phyloP scores from a whole-genome alignment of 1,140 invertebrate species.

The Dendrolimus punctatus region DNA sequence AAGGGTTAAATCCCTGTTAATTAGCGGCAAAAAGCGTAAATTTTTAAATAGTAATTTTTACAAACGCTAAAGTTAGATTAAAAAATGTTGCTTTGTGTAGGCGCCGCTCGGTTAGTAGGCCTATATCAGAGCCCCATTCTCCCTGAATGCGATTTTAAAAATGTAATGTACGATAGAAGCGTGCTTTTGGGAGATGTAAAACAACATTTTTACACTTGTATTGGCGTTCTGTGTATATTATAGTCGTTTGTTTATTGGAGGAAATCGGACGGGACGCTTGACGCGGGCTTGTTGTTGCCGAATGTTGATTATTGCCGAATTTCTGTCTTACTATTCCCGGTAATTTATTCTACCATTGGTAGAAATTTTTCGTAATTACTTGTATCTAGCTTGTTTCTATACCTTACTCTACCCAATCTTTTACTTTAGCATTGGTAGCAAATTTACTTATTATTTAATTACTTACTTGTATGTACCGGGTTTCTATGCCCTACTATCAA shows the following conservation, averaged over 20 bases:
- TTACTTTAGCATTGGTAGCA: too few relatives aligned
- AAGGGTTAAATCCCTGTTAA: conserved; percentile 71
- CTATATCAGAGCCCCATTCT: conserved; percentile 38
- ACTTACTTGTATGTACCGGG: too few relatives aligned
- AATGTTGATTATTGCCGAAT: conserved; percentile 24
- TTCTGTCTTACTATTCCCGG: too few relatives aligned
- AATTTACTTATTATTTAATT: too few relatives aligned
- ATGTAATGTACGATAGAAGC: conserved; percentile 54
- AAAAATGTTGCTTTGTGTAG: conserved; percentile 58
- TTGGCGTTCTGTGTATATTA: conserved; percentile 53
- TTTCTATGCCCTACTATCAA: too few relatives aligned
- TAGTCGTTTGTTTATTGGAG: conserved; percentile 50
- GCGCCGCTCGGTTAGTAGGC: conserved; percentile 49
- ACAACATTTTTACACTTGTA: conserved; percentile 56
- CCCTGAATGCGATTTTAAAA: conserved; percentile 64
- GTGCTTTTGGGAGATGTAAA: conserved; percentile 52
- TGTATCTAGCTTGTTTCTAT: too few relatives aligned
- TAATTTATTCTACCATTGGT: too few relatives aligned
- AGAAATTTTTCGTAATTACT: too few relatives aligned
- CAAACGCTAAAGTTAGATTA: conserved; percentile 72
- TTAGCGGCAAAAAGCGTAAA: conserved; percentile 58
- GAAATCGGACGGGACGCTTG: conserved; percentile 20
- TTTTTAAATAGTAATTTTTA: conserved; percentile 72
- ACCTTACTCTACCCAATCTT: too few relatives aligned
- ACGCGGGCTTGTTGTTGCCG: conserved; percentile 26